Evolutionary conservation across 1,140 invertebrate species (phyloP).

Genomic region (Brachionus sp.): DNA sequence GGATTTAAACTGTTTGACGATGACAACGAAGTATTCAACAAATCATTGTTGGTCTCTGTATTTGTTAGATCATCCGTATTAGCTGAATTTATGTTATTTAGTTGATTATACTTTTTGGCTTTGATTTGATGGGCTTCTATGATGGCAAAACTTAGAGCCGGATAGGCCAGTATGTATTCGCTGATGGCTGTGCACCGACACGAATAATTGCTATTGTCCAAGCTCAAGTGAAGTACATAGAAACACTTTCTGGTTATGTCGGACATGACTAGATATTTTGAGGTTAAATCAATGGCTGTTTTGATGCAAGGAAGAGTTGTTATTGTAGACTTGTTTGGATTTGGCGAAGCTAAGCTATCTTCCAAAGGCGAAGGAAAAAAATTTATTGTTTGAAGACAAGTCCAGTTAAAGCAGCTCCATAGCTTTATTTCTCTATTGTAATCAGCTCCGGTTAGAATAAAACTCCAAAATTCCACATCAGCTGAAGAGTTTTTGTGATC

Average conservation of each 20-base stretch:
- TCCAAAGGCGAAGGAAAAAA: not conserved
- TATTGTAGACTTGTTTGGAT: not conserved
- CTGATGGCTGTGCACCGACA: conserved; percentile 69
- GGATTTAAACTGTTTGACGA: conserved; percentile 26
- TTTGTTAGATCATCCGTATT: not conserved
- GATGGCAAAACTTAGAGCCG: conserved; percentile 79
- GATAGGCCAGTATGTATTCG: conserved; percentile 72
- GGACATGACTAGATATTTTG: conserved; percentile 76
- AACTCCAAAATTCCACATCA: conserved; percentile 85
- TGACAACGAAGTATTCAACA: conserved; percentile 10
- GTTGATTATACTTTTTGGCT: conserved; percentile 34
- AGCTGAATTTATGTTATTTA: not conserved
- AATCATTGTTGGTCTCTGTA: not conserved
- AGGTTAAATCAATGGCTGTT: conserved; percentile 74
- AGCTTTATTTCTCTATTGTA: conserved; percentile 85
- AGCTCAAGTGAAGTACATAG: conserved; percentile 72
- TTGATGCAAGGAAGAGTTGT: conserved; percentile 63
- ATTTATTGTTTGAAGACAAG: conserved; percentile 77
- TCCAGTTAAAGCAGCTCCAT: conserved; percentile 89
- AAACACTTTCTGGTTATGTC: conserved; percentile 73
- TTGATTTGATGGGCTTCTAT: conserved; percentile 67
- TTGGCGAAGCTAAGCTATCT: not conserved
- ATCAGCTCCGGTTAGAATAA: conserved; percentile 80
- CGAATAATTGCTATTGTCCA: conserved; percentile 62
- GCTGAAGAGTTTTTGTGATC: conserved; percentile 76